These are phyloP conservation scores for Dichetophora obliterata DNA, from an alignment of 2,888 invertebrate genomes.

Conservation along the genomic window DNA sequence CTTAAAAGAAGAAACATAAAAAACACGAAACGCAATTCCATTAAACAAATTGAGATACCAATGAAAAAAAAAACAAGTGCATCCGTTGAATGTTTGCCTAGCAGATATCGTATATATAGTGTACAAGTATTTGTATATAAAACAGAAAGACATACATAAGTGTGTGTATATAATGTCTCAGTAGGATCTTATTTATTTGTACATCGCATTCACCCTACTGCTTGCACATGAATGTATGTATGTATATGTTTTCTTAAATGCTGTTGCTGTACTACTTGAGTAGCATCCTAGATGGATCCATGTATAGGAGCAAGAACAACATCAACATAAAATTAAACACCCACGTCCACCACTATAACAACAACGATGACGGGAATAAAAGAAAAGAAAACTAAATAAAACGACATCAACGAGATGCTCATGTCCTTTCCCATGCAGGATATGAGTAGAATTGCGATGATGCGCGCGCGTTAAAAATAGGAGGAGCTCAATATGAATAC, in stretches of 20 bases:
- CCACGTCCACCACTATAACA: slow-evolving; percentile 4
- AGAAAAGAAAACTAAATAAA: not conserved
- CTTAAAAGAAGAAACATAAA: slow-evolving; percentile 33
- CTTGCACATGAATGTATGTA: no score
- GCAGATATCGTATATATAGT: not conserved
- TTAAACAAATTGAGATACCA: slow-evolving; percentile 66
- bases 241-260: no score
- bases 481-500: slow-evolving; percentile 57
- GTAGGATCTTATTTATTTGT: no score
- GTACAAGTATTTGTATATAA: slow-evolving; percentile 6
- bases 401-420: slow-evolving; percentile 35
- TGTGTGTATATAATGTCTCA: slow-evolving; percentile 2
- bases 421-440: slow-evolving; percentile 36
- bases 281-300: not conserved
- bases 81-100: slow-evolving; percentile 41
- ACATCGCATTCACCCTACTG: no score
- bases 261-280: not conserved
- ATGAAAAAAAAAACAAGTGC: slow-evolving; percentile 40
- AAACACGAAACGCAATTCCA: slow-evolving; percentile 61
- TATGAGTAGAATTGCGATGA: slow-evolving; percentile 45
- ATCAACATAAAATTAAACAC: not conserved
- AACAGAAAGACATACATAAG: slow-evolving; percentile 12
- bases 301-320: slow-evolving; percentile 10
- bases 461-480: slow-evolving; percentile 68
- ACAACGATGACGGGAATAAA: no score